These are phyloP conservation scores for Physocephala rufipes DNA, from an alignment of 2,888 invertebrate species.

Conservation along the genomic window DNA sequence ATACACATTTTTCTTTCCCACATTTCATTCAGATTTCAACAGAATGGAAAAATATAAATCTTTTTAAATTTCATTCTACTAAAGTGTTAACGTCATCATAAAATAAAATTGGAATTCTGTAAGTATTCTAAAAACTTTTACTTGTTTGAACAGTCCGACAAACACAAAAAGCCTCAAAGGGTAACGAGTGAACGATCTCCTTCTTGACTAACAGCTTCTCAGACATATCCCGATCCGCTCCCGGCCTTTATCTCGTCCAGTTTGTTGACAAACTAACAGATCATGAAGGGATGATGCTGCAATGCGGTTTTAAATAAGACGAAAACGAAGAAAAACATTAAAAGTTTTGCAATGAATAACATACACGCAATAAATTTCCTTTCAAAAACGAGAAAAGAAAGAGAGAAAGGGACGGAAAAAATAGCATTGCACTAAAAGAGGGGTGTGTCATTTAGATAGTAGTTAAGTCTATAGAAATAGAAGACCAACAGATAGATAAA, in stretches of 20 bases:
- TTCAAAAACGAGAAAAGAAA: conserved; percentile 1
- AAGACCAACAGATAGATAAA: no score
- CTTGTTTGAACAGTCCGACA: not conserved
- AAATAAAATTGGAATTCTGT: no score
- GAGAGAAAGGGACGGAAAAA: not conserved
- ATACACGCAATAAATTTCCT: conserved; percentile 25
- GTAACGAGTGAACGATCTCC: not conserved
- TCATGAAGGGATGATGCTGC: not conserved
- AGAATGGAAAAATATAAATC: not conserved
- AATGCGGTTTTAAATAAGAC: not conserved
- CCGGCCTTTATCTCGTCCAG: no score
- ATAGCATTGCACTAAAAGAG: no score
- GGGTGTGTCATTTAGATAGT: not conserved
- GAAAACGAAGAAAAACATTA: not conserved
- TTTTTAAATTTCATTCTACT: not conserved
- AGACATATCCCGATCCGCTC: no score
- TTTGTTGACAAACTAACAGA: conserved; percentile 6
- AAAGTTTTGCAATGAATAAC: conserved; percentile 23
- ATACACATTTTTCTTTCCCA: not conserved
- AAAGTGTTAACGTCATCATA: no score
- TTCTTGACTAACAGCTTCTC: no score
- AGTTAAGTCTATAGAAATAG: no score
- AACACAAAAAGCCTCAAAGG: not conserved
- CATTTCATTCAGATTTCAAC: not conserved
- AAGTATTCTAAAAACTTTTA: conserved; percentile 7